Conservation (phyloP, 2,888 invertebrate genomes). For the Nemotelus nigrinus region DNA sequence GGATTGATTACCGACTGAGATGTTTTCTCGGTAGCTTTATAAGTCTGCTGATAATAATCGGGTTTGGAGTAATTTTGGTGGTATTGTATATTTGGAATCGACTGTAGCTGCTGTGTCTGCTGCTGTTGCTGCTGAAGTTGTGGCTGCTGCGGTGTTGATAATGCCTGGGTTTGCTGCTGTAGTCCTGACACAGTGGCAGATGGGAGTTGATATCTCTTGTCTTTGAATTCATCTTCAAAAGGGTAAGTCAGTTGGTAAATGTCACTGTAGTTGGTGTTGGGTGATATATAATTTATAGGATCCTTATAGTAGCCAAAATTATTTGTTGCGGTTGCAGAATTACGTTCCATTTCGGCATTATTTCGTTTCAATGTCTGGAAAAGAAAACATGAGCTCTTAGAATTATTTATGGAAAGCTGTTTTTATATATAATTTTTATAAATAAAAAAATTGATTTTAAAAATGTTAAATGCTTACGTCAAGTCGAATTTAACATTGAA, state of each 20-base stretch:
- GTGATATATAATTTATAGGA: slow-evolving; percentile 48
- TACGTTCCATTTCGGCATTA: slow-evolving; percentile 43
- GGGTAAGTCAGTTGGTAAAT: slow-evolving; percentile 51
- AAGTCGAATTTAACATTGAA: too few relatives aligned
- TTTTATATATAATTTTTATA: too few relatives aligned
- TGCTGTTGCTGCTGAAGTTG: slow-evolving; percentile 21
- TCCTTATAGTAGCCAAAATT: slow-evolving; percentile 49
- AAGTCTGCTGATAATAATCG: slow-evolving; percentile 41
- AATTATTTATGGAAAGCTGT: too few relatives aligned
- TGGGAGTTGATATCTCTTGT: slow-evolving; percentile 50
- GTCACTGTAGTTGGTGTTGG: slow-evolving; percentile 49
- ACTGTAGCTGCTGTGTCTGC: slow-evolving; percentile 1
- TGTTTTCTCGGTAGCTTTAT: slow-evolving; percentile 36
- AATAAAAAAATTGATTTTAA: too few relatives aligned
- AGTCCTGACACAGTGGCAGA: slow-evolving; percentile 41
- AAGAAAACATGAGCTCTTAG: neutral
- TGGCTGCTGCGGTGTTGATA: slow-evolving; percentile 33
- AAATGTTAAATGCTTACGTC: too few relatives aligned
- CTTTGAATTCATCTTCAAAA: slow-evolving; percentile 39
- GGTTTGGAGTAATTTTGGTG: slow-evolving; percentile 15
- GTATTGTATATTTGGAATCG: slow-evolving; percentile 14
- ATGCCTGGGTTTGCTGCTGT: slow-evolving; percentile 41
- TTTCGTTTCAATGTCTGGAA: slow-evolving; percentile 38
- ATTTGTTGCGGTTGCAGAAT: slow-evolving; percentile 33
- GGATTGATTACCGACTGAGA: slow-evolving; percentile 31